Conservation (phyloP, 2,113 vertebrate species). For the Eira barbara region DNA sequence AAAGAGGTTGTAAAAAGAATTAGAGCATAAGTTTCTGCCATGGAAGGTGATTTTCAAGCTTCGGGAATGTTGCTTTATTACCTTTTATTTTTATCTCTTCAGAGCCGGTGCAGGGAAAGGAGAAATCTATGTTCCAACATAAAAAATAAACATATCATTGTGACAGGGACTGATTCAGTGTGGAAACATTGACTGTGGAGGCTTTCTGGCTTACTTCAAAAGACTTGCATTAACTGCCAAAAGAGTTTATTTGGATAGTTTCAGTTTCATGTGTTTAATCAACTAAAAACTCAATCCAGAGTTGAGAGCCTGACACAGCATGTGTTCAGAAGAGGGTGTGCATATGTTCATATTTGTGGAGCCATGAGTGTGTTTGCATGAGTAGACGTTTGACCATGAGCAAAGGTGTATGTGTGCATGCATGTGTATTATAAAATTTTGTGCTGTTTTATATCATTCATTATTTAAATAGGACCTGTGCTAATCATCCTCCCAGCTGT, state of each 20-base stretch:
- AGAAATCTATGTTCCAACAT: constrained; percentile 65
- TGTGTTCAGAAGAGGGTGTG: constrained; percentile 39
- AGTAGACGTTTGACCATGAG: neutral
- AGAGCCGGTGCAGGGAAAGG: constrained; percentile 38
- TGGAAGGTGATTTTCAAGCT: neutral
- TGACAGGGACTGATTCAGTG: constrained; percentile 74
- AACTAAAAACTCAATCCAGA: constrained; percentile 73
- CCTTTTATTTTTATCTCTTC: constrained; percentile 46
- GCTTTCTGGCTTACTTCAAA: constrained; percentile 77
- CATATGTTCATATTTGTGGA: constrained; percentile 33
- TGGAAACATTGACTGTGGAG: constrained; percentile 64
- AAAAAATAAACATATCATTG: constrained; percentile 75
- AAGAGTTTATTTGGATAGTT: constrained; percentile 78
- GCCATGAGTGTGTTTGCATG: neutral
- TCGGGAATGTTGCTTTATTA: neutral
- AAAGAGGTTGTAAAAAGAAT: neutral
- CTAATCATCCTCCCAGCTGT: neutral
- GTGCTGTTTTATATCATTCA: neutral
- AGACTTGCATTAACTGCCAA: constrained; percentile 75
- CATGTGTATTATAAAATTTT: neutral
- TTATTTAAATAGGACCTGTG: neutral
- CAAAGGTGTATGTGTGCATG: neutral
- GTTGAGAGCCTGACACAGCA: constrained; percentile 54
- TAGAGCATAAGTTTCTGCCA: neutral
- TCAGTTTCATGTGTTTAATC: constrained; percentile 77